Percentiles rank a stretch among this genome's conserved stretches.
Evolutionary conservation across 23 tunicate genomes (phyloP).

Genomic region (Styela plicata): DNA sequence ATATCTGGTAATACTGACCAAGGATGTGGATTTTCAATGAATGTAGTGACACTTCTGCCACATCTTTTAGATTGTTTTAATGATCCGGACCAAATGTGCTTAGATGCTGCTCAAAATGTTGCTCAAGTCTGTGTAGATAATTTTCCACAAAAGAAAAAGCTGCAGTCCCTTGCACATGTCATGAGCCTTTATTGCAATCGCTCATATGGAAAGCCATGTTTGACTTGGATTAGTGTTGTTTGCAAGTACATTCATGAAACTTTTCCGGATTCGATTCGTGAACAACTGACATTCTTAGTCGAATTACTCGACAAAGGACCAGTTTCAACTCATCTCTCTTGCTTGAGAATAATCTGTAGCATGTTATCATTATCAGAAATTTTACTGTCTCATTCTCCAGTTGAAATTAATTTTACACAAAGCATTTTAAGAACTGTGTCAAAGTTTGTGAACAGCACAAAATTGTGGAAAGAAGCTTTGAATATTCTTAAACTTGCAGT

Average conservation of each 20-base stretch:
- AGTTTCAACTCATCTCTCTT: slow-evolving; percentile 32
- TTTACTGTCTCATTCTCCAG: slow-evolving; percentile 5
- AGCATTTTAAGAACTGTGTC: slow-evolving; percentile 10
- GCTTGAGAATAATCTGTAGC: slow-evolving; percentile 49
- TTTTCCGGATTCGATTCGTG: slow-evolving; percentile 46
- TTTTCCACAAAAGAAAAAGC: slow-evolving; percentile 51
- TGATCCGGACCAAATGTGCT: slow-evolving; percentile 57
- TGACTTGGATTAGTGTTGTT: slow-evolving; percentile 76
- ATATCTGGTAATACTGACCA: slow-evolving; percentile 20
- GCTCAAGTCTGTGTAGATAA: slow-evolving; percentile 68
- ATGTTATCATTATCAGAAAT: slow-evolving; percentile 44
- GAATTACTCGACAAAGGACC: slow-evolving; percentile 65
- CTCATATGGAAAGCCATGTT: slow-evolving; percentile 57
- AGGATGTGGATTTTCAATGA: slow-evolving; percentile 61
- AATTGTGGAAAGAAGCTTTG: slow-evolving; percentile 76
- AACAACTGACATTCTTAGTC: slow-evolving; percentile 45
- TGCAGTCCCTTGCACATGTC: slow-evolving; percentile 82
- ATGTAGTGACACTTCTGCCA: slow-evolving; percentile 74
- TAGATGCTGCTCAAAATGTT: slow-evolving; percentile 70
- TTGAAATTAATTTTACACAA: neutral
- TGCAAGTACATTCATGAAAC: slow-evolving; percentile 81
- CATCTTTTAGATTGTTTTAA: slow-evolving; percentile 42
- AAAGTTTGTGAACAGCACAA: slow-evolving; percentile 24
- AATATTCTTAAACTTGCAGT: slow-evolving; percentile 73
- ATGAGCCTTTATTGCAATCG: slow-evolving; percentile 73